phyloP scores from a whole-genome alignment of 1,140 invertebrate genomes.

The Ridgeia piscesae region DNA sequence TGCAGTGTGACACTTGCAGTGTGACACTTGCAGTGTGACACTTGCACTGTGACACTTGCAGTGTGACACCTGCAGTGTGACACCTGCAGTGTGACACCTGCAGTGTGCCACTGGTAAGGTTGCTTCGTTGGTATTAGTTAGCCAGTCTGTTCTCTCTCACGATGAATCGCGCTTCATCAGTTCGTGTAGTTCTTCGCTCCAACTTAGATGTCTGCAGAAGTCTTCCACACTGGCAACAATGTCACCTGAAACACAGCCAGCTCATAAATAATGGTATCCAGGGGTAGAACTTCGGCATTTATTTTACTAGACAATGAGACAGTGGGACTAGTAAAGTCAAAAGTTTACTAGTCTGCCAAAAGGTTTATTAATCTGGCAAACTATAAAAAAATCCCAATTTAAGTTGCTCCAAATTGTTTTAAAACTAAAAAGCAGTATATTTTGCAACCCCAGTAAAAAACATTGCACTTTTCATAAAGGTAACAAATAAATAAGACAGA shows the following conservation, averaged over 20 bases:
- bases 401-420: too few relatives aligned
- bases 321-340: too few relatives aligned
- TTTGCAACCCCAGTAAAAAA: too few relatives aligned
- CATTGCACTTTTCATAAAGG: too few relatives aligned
- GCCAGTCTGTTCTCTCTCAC: neutral
- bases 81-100: neutral
- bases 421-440: too few relatives aligned
- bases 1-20: neutral
- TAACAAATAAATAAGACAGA: too few relatives aligned
- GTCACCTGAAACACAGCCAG: neutral
- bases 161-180: neutral
- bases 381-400: too few relatives aligned
- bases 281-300: too few relatives aligned
- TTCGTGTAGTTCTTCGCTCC: neutral
- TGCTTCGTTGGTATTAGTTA: too few relatives aligned
- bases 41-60: neutral
- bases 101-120: neutral
- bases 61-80: neutral
- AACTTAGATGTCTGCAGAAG: neutral
- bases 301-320: too few relatives aligned
- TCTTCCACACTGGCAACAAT: slow-evolving; percentile 7
- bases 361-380: too few relatives aligned
- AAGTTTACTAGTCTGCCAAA: too few relatives aligned
- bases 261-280: neutral
- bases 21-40: neutral